Base-by-base conservation (phyloP, 2,888 invertebrate species). In the Tetrapedia diversipes region DNA sequence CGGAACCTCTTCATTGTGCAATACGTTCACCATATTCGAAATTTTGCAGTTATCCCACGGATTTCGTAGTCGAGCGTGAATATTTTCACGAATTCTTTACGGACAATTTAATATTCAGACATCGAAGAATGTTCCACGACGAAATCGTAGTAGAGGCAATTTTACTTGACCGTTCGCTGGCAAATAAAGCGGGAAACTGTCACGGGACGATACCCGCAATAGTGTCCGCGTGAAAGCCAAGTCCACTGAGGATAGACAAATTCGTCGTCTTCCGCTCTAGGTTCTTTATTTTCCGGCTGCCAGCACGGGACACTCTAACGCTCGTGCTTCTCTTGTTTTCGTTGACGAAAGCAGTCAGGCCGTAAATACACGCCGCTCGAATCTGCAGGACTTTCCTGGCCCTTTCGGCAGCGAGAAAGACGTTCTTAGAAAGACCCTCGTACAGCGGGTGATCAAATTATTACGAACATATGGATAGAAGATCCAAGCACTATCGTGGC, bases 281-380 rank as follows among this genome's bases (percentile, higher is more conserved):
- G 68, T 67, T 64, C 80, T 88, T 85, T 85, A 87, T 85, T 86
- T 84, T 82, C 69, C 79, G 79, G 61, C 63, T 78, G 51, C 66
- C 68, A 65, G 79, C 80, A 79, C 86, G 83, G 86, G 83, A 87
- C 88, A 83, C 80, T 81, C 83, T 85, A n/a, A 82, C 80, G 81
- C 77, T 86, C 80, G 67, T 78, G 75, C 71, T 57, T 82, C 79
- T 82, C 82, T 77, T 83, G 80, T 83, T 80, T 79, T 74, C 77
- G 79, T 72, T 34, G 76, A 63, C 71, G 65, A 49, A 37, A 67
- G 76, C 74, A 66, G 65, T 64, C 72, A 53, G 53, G 63, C 86
- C 85, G 84, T 86, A 86, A 85, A 85, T 86, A 86, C 85, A 77
- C 79, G 70, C 70, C 60, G 69, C 60, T 82, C 70, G 79, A 70